These are phyloP conservation scores for Peromyscus californicus DNA, from an alignment of 2,113 vertebrate genomes.

Conservation along the genomic window DNA sequence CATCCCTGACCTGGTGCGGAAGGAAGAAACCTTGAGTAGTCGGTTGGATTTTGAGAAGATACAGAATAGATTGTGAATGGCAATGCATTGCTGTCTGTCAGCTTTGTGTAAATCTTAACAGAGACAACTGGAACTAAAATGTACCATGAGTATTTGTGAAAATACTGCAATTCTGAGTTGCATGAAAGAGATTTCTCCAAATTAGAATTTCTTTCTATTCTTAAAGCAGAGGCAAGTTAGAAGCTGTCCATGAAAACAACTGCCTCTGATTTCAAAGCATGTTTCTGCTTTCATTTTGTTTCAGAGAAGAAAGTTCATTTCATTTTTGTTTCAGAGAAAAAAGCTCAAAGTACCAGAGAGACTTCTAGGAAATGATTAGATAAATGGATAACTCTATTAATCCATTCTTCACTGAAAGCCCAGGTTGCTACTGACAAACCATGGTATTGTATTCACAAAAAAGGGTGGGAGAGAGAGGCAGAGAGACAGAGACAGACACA, in stretches of 20 bases:
- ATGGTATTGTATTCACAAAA: background rate
- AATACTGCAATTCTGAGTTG: background rate
- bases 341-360: background rate
- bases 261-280: background rate
- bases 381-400: background rate
- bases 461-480: background rate
- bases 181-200: background rate
- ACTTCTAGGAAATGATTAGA: background rate
- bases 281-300: slow-evolving; percentile 18
- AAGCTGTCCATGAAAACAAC: background rate
- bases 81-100: background rate
- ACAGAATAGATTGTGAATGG: background rate
- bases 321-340: slow-evolving; percentile 30
- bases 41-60: background rate
- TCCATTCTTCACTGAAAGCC: background rate
- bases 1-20: slow-evolving; percentile 92
- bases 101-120: background rate
- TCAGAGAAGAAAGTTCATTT: background rate
- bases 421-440: background rate
- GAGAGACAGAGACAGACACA: too few relatives aligned
- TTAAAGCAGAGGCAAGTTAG: background rate
- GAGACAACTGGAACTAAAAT: background rate
- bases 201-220: background rate
- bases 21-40: background rate
- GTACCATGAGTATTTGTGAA: background rate